phyloP scores from a whole-genome alignment of 1,140 invertebrate genomes.

The Drosophila subobscura region DNA sequence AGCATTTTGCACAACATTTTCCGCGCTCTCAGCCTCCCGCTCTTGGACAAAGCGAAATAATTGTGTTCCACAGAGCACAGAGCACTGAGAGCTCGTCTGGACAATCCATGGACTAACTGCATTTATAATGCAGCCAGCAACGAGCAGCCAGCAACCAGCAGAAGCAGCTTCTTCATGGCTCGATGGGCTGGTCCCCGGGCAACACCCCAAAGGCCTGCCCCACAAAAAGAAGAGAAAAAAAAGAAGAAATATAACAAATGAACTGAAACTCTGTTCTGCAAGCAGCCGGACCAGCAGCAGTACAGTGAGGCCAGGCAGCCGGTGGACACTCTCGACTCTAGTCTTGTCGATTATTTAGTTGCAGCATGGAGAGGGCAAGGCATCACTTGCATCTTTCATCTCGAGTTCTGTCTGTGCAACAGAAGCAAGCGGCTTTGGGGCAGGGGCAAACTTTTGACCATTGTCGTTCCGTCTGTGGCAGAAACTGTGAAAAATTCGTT shows the following conservation, averaged over 20 bases:
- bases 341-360: too few species aligned
- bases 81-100: conserved; percentile 43
- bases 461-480: conserved; percentile 37
- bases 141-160: conserved; percentile 37
- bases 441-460: conserved; percentile 44
- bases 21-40: conserved; percentile 63
- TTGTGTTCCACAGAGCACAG: conserved; percentile 56
- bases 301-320: conserved; percentile 29
- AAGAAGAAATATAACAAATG: conserved; percentile 58
- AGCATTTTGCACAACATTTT: conserved; percentile 80
- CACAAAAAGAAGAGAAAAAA: conserved; percentile 20
- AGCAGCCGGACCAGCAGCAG: conserved; percentile 30
- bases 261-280: conserved; percentile 43
- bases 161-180: conserved; percentile 74
- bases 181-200: conserved; percentile 66
- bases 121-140: conserved; percentile 67
- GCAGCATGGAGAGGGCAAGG: too few species aligned
- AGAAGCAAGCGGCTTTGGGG: conserved; percentile 21
- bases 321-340: too few species aligned
- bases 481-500: conserved; percentile 76
- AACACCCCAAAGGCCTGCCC: conserved; percentile 75
- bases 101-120: conserved; percentile 64
- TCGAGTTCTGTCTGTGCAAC: background rate
- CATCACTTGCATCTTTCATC: too few species aligned
- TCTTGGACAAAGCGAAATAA: conserved; percentile 45